These are phyloP conservation scores for Nezara viridula DNA, from an alignment of 2,888 invertebrate species.

Conservation along the genomic window DNA sequence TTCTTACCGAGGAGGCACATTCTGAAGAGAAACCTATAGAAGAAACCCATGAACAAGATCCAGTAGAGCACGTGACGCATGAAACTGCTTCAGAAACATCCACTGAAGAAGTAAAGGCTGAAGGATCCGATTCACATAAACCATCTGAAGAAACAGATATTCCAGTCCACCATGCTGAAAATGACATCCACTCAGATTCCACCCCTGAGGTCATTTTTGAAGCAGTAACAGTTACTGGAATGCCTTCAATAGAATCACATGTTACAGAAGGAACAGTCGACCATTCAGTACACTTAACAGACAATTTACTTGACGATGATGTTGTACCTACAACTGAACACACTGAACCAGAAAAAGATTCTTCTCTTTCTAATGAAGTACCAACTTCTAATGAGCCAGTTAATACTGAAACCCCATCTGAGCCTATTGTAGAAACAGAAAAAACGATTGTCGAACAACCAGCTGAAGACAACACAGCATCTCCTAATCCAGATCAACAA, in stretches of 20 bases:
- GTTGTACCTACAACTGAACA: constrained; percentile 45
- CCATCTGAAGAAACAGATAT: not conserved
- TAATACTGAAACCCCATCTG: constrained; percentile 56
- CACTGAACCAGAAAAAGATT: constrained; percentile 6
- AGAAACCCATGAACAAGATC: not conserved
- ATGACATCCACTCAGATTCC: not conserved
- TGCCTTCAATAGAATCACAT: constrained; percentile 55
- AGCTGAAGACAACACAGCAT: not conserved
- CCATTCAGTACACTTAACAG: constrained; percentile 7
- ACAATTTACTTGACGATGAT: not conserved
- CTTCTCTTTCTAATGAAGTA: constrained; percentile 55
- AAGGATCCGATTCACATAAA: not conserved
- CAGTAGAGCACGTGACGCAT: not conserved
- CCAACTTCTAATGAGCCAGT: constrained; percentile 11
- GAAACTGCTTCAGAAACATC: constrained; percentile 8
- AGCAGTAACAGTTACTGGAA: constrained; percentile 47
- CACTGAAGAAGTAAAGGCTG: constrained; percentile 17
- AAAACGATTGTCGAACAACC: not conserved
- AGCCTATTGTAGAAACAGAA: constrained; percentile 20
- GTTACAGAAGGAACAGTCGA: constrained; percentile 47
- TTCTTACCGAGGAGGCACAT: not conserved
- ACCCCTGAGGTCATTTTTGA: constrained; percentile 23
- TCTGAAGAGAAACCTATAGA: not conserved
- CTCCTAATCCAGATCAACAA: not conserved
- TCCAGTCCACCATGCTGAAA: not conserved